Evolutionary conservation across 2,888 invertebrate genomes (phyloP), one percentile per base, ranked within the genome.

Genomic region (Gordius sp.): DNA sequence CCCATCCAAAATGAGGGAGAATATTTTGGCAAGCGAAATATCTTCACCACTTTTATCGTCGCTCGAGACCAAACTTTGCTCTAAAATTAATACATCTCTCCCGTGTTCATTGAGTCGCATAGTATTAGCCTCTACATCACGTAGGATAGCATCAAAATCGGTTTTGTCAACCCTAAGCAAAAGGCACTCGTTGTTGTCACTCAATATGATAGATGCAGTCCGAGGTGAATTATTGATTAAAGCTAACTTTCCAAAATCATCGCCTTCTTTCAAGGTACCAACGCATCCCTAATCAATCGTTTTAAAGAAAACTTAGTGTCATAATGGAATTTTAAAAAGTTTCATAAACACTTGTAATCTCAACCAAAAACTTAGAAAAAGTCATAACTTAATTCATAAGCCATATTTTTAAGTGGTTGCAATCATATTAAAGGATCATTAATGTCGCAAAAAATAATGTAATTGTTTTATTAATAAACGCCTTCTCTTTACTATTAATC

Each of bases 101-200:
- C 80, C 81, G 65, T 81, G 81, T 66, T 82, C 82, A 68, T 81
- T 81, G 63, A 83, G 72, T 56, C 81, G 72, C 54, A 82, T 79
- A 39, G 82, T 83, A 67, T 82, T 82, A n/a, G 81, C 81, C 69
- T 82, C 82, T 39, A 82, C 81, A 71, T 82, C 82, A 65, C 71
- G 64, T 2, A 68, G 61, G 53, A 66, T 64, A 60, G 65, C 63
- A 71, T 82, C 81, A 68, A 82, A 83, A 68, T 82, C 79, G 62
- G 80, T 79, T 68, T 82, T 82, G 69, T 82, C 81, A 52, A 82
- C 81, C 55, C 81, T 73, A 61, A 82, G 71, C 65, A 82, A 78
- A 68, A 82, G 81, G 64, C 81, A 81, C 70, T 81, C 80, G 69
- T 80, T 78, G 68, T 82, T 81, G 20, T 54, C 27, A 62, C 79